Percentiles rank a stretch among this genome's conserved stretches.
phyloP scores from a whole-genome alignment of 1,140 invertebrate genomes.

The Zaprionus davidi region DNA sequence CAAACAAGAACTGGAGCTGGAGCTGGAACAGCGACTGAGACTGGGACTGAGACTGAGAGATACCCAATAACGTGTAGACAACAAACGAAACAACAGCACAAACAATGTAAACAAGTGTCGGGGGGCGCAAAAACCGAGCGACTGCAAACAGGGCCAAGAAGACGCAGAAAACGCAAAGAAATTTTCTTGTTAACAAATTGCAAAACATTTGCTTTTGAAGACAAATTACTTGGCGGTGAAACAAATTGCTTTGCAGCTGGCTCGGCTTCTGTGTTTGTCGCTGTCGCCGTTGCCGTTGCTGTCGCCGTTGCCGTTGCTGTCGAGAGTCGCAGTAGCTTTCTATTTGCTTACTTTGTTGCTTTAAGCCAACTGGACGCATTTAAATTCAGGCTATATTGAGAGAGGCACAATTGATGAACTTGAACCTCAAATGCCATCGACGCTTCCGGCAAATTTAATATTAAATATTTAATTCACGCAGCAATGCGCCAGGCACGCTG shows the following conservation, averaged over 20 bases:
- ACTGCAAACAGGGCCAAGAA: slow-evolving; percentile 42
- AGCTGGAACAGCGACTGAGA: too few relatives aligned
- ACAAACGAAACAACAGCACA: slow-evolving; percentile 41
- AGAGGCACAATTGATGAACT: slow-evolving; percentile 38
- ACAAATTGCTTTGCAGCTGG: slow-evolving; percentile 74
- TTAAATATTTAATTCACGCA: slow-evolving; percentile 38
- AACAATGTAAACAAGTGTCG: slow-evolving; percentile 56
- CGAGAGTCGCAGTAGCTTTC: not conserved
- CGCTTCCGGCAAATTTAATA: slow-evolving; percentile 21
- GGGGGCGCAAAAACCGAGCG: slow-evolving; percentile 37
- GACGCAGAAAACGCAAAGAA: slow-evolving; percentile 65
- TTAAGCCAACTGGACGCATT: slow-evolving; percentile 34
- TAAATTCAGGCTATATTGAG: slow-evolving; percentile 24
- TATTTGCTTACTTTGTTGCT: slow-evolving; percentile 3
- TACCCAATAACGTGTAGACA: slow-evolving; percentile 35
- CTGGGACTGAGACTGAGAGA: not conserved
- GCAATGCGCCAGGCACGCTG: not conserved
- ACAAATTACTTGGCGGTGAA: slow-evolving; percentile 79
- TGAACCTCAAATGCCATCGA: slow-evolving; percentile 28
- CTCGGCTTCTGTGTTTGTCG: slow-evolving; percentile 9
- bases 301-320: too few relatives aligned
- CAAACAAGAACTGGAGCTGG: not conserved
- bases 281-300: not conserved
- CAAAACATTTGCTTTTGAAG: slow-evolving; percentile 81
- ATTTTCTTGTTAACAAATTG: slow-evolving; percentile 83